Evolutionary conservation across 2,113 vertebrate genomes (phyloP).

Genomic region (Zeus faber): DNA sequence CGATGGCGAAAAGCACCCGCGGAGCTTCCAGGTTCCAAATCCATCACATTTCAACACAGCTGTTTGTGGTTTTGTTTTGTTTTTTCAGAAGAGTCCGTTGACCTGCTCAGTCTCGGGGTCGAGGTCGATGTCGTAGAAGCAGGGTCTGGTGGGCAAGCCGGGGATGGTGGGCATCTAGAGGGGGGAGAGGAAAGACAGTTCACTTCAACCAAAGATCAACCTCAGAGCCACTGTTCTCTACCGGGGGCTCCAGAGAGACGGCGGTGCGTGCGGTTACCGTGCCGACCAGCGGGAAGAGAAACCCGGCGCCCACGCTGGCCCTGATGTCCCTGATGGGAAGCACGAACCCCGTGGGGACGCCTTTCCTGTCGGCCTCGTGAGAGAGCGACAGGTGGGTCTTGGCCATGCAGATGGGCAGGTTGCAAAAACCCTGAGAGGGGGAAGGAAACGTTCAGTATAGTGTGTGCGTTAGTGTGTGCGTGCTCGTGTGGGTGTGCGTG

Average conservation of each 20-base stretch:
- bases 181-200: neutral
- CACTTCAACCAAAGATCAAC: too few relatives aligned
- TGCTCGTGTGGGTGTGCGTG: too few relatives aligned
- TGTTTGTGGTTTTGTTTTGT: neutral
- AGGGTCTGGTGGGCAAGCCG: slow-evolving; percentile 94
- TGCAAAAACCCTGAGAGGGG: slow-evolving; percentile 85
- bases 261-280: slow-evolving; percentile 80
- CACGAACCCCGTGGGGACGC: slow-evolving; percentile 87
- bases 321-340: slow-evolving; percentile 93
- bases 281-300: slow-evolving; percentile 92
- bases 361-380: slow-evolving; percentile 93
- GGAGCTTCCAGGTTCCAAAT: slow-evolving; percentile 18
- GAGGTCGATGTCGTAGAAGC: slow-evolving; percentile 97
- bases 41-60: slow-evolving; percentile 27
- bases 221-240: too few relatives aligned
- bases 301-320: slow-evolving; percentile 93
- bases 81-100: slow-evolving; percentile 88
- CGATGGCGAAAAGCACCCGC: neutral
- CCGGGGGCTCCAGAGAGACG: too few relatives aligned
- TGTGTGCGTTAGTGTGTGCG: too few relatives aligned
- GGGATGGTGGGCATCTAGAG: slow-evolving; percentile 96
- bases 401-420: slow-evolving; percentile 96
- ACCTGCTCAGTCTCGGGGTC: slow-evolving; percentile 87
- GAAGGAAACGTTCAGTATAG: too few relatives aligned
- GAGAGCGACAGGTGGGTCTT: slow-evolving; percentile 96